phyloP scores from a whole-genome alignment of 2,113 vertebrate genomes.

The Cochlearius cochlearius region DNA sequence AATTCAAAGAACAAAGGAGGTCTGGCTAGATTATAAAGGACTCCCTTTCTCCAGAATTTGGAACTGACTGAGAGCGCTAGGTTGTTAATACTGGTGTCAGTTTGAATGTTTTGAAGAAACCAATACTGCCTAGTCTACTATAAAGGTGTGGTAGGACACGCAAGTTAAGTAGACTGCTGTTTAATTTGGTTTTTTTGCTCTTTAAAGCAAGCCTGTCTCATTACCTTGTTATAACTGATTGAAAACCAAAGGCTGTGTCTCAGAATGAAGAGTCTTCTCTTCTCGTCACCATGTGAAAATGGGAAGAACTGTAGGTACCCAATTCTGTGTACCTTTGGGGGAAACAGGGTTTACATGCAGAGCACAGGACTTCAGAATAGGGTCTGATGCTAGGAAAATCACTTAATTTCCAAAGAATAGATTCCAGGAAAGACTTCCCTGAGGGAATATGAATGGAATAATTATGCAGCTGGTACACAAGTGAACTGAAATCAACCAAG shows the following conservation, averaged over 20 bases:
- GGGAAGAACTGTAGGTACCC: not conserved
- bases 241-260: not conserved
- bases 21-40: not conserved
- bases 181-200: not conserved
- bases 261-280: not conserved
- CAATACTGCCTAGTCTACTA: not conserved
- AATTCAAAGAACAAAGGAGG: not conserved
- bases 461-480: not conserved
- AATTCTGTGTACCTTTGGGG: not conserved
- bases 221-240: not conserved
- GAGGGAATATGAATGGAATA: not conserved
- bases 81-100: not conserved
- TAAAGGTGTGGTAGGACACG: not conserved
- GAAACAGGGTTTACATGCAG: not conserved
- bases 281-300: not conserved
- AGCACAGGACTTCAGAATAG: not conserved
- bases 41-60: not conserved
- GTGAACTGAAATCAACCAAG: not conserved
- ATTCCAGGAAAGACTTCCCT: not conserved
- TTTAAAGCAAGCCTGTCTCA: not conserved
- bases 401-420: not conserved
- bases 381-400: not conserved
- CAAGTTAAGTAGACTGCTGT: not conserved
- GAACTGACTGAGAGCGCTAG: not conserved
- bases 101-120: not conserved